Conservation (phyloP, 2,113 vertebrate genomes). For the Benitochromis conjunctus region DNA sequence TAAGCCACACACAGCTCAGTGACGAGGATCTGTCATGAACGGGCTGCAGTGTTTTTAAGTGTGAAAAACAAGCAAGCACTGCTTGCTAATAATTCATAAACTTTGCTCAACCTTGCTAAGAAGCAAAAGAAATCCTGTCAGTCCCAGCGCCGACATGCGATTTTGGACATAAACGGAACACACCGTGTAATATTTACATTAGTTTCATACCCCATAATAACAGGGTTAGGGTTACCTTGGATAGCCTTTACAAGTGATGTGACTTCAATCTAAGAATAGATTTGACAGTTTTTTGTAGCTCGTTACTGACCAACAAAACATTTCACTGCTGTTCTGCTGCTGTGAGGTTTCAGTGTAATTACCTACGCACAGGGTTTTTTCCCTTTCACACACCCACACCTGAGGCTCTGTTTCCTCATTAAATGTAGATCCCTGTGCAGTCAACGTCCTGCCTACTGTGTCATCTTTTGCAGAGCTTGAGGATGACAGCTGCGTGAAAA, state of each 20-base stretch:
- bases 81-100: neutral
- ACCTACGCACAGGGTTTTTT: neutral
- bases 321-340: neutral
- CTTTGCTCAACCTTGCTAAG: neutral
- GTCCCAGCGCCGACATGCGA: neutral
- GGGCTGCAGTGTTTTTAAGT: neutral
- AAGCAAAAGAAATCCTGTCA: neutral
- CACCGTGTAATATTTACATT: neutral
- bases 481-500: conserved; percentile 56
- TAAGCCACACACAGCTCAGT: rapidly evolving
- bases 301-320: neutral
- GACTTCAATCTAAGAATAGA: neutral
- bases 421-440: neutral
- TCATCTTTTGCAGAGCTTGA: conserved; percentile 43
- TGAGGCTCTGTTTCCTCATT: neutral
- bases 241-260: neutral
- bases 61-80: neutral
- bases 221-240: neutral
- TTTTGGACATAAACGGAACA: neutral
- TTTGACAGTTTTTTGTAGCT: neutral
- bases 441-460: conserved; percentile 1
- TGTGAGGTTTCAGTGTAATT: neutral
- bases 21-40: neutral
- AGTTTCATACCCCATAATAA: neutral
- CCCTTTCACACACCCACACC: neutral